Evolutionary conservation across 2,797 vertebrate genomes (phyloP), one percentile per base, ranked within the genome.

Genomic region (Sparidentex hasta): DNA sequence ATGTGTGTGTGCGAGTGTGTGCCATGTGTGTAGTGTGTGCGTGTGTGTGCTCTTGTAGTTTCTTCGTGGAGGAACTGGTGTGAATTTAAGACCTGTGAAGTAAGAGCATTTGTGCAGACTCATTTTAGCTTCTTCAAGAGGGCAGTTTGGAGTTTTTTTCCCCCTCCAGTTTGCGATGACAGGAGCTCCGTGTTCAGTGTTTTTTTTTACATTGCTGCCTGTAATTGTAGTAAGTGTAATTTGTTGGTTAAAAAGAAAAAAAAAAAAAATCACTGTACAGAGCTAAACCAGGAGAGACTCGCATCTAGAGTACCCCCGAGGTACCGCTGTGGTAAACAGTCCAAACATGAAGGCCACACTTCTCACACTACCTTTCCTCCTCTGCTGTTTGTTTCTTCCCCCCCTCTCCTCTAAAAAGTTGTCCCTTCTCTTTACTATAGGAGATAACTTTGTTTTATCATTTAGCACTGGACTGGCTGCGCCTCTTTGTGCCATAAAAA

Each of bases 1-100:
- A 54, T 73, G 25, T 69, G 41, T 57, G 27, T 63, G 50, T 62
- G 29, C 62, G 3, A 33, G 56, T 46, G 3, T 43, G 56, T 46
- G 20, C 69, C 17, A 25, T 63, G 55, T 51, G 43, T 61, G 27
- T 46, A 25, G 29, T 68, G 41, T 38, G 43, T 61, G 27, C 25
- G 33, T 56, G 21, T 63, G 27, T 61, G 29, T 21, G 41, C 50
- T 43, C 51, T 62, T 64, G 47, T 74, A 14, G 71, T 73, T 76
- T 65, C 75, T 66, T 61, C 68, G 27, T 58, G 51, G 54, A 47
- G 67, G 48, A 71, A 54, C 14, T 46, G 27, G 18, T 57, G 59
- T 77, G 38, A 66, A 64, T 63, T 83, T 64, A 44, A 71, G 71
- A 70, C 50, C 50, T 79, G 48, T 65, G 64, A 80, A 79, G 48